These are phyloP conservation scores for Bubo blakistoni DNA, from an alignment of 2,113 vertebrate genomes.

Conservation along the genomic window DNA sequence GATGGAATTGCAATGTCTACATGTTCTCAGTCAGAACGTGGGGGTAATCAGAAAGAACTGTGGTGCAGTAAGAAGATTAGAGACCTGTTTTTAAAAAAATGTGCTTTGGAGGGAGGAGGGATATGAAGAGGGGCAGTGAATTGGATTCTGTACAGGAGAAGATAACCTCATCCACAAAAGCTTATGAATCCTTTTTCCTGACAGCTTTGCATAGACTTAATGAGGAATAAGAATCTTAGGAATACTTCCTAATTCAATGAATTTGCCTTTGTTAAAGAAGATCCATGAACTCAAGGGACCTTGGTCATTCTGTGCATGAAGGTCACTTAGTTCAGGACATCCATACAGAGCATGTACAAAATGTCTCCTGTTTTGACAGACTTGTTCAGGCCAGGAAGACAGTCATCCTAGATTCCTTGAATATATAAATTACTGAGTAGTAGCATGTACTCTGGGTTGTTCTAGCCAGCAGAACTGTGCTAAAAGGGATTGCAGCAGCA, in stretches of 20 bases:
- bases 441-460: background rate
- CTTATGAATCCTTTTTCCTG: background rate
- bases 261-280: background rate
- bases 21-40: background rate
- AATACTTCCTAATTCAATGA: background rate
- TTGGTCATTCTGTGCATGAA: background rate
- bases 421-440: background rate
- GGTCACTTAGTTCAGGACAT: background rate
- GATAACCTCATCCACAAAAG: background rate
- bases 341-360: background rate
- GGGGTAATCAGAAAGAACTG: background rate
- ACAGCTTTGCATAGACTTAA: background rate
- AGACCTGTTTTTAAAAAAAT: background rate
- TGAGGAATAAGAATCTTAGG: background rate
- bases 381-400: background rate
- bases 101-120: background rate
- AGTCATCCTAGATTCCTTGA: background rate
- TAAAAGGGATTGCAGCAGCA: background rate
- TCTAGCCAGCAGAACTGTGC: background rate
- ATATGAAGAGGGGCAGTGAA: background rate
- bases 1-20: background rate
- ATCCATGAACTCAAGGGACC: background rate
- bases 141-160: background rate
- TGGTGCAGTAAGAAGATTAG: background rate
- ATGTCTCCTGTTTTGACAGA: background rate